These are phyloP conservation scores for Macrosoma leucophasiata DNA, from an alignment of 2,888 invertebrate genomes.

Conservation along the genomic window DNA sequence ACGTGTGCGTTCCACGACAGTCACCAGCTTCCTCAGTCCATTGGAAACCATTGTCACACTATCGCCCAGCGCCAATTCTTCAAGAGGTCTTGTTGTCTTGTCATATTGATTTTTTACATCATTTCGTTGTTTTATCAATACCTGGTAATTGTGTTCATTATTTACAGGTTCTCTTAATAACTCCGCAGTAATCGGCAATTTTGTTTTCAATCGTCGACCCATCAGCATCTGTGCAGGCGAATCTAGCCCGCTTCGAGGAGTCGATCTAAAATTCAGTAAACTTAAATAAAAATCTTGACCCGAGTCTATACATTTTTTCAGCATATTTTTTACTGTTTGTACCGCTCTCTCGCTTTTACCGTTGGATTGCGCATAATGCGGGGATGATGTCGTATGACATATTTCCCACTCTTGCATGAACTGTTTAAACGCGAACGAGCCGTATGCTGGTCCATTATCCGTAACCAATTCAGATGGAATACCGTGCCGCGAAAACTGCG, in stretches of 20 bases:
- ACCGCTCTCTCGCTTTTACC: constrained; percentile 8
- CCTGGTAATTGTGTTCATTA: constrained; percentile 8
- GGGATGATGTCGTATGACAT: constrained; percentile 13
- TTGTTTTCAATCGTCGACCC: constrained; percentile 6
- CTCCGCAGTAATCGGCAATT: constrained; percentile 3
- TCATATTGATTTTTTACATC: constrained; percentile 2
- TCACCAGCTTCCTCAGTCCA: too few relatives aligned
- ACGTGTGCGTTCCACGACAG: too few relatives aligned
- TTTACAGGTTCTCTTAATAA: constrained; percentile 7
- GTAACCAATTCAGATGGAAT: constrained; percentile 14
- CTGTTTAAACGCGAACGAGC: constrained; percentile 12
- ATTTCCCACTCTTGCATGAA: constrained; percentile 14
- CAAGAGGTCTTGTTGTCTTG: constrained; percentile 1
- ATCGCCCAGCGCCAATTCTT: too few relatives aligned
- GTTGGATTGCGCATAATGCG: constrained; percentile 11
- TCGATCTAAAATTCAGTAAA: constrained; percentile 13
- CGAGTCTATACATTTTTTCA: constrained; percentile 10
- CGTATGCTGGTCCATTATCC: constrained; percentile 16
- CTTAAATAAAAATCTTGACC: constrained; percentile 8
- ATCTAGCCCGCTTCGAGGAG: constrained; percentile 11
- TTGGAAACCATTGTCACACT: too few relatives aligned
- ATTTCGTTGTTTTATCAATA: constrained; percentile 1
- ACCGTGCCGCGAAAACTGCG: constrained; percentile 16
- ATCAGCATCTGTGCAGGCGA: constrained; percentile 14
- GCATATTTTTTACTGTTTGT: constrained; percentile 11